These are phyloP conservation scores for Lophotis ruficrista DNA, from an alignment of 2,113 vertebrate species.

Conservation along the genomic window DNA sequence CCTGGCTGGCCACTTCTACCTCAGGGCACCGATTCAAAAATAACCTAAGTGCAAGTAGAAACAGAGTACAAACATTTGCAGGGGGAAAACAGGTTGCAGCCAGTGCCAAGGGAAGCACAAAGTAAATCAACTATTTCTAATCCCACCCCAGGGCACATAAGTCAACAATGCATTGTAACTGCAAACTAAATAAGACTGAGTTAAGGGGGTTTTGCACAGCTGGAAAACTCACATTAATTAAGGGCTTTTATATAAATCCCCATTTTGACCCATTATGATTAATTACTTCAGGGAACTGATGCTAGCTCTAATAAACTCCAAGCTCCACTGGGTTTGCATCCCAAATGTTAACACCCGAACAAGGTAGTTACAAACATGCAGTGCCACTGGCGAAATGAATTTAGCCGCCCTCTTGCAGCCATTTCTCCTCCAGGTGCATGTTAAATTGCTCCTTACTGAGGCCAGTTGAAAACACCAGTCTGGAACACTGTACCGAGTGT, in stretches of 20 bases:
- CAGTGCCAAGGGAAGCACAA: not conserved
- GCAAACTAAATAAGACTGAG: not conserved
- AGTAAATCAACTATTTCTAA: not conserved
- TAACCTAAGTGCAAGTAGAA: not conserved
- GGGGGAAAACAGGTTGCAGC: not conserved
- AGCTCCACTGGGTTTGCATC: not conserved
- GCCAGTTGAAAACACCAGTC: not conserved
- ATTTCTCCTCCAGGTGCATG: accelerated
- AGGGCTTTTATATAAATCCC: not conserved
- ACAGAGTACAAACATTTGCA: not conserved
- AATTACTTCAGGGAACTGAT: not conserved
- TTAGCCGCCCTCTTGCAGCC: not conserved
- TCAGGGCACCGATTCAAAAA: not conserved
- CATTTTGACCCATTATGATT: not conserved
- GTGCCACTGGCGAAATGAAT: not conserved
- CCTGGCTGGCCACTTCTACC: not conserved
- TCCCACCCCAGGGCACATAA: not conserved
- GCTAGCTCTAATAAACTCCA: not conserved
- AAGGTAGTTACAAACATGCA: not conserved
- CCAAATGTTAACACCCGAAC: not conserved
- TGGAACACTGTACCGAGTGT: not conserved
- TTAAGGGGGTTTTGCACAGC: not conserved
- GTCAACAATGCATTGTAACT: not conserved
- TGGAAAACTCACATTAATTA: not conserved
- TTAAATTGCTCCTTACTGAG: not conserved